Conservation (phyloP, 2,113 vertebrate species). For the Amphiprion percula region DNA sequence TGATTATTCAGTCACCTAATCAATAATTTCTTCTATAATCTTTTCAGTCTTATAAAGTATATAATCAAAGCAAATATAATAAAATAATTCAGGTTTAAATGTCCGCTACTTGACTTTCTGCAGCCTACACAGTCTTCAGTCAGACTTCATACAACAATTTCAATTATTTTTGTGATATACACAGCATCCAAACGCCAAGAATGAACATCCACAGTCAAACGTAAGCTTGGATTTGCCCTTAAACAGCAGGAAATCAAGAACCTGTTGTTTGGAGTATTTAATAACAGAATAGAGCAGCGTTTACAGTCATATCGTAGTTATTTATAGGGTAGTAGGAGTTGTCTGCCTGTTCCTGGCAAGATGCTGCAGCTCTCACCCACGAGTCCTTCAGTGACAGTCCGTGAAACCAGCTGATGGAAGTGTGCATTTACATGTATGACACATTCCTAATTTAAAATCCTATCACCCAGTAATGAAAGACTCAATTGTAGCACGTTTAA, state of each 20-base stretch:
- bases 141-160: too few relatives aligned
- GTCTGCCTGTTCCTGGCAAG: constrained; percentile 34
- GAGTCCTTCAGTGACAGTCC: constrained; percentile 4
- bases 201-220: background rate
- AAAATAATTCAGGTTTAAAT: too few relatives aligned
- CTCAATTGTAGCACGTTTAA: constrained; percentile 26
- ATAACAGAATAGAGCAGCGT: constrained; percentile 12
- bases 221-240: constrained; percentile 2
- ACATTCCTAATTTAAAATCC: background rate
- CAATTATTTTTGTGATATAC: too few relatives aligned
- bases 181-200: background rate
- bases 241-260: background rate
- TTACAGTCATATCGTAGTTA: constrained; percentile 44
- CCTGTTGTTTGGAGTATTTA: constrained; percentile 20
- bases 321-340: constrained; percentile 71
- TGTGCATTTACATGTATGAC: background rate
- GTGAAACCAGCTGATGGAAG: constrained; percentile 19
- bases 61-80: too few relatives aligned
- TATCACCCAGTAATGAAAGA: constrained; percentile 14
- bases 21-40: too few relatives aligned
- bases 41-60: too few relatives aligned
- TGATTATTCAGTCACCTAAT: too few relatives aligned
- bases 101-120: too few relatives aligned
- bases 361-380: constrained; percentile 45
- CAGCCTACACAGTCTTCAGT: too few relatives aligned